Conservation (phyloP, 37 sponge, comb jelly and placozoan species). For the Cliona cf. orientalis region DNA sequence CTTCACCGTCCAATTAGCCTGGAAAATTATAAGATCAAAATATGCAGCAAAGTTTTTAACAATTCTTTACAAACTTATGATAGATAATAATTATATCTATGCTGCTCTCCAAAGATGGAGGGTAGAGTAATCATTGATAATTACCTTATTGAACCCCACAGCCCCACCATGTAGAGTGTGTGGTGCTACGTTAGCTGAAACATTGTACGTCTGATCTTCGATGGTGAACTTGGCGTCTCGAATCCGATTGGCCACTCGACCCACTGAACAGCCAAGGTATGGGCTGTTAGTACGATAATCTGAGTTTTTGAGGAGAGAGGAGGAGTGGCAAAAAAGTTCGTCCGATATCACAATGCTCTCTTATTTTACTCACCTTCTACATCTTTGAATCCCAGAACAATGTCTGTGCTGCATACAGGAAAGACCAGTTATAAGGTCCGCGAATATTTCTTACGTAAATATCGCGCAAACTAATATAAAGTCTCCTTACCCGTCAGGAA, state of each 20-base stretch:
- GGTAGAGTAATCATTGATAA: too few relatives aligned
- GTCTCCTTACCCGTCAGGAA: conserved; percentile 51
- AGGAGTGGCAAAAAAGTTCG: not conserved
- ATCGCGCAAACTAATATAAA: not conserved
- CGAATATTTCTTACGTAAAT: not conserved
- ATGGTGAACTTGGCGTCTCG: conserved; percentile 80
- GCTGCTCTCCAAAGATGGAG: too few relatives aligned
- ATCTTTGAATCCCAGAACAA: conserved; percentile 66
- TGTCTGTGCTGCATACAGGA: conserved; percentile 28
- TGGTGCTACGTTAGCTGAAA: conserved; percentile 73
- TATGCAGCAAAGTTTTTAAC: too few relatives aligned
- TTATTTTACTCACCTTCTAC: conserved; percentile 35
- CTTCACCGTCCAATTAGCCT: conserved; percentile 59
- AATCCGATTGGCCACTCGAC: conserved; percentile 89
- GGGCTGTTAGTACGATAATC: conserved; percentile 46
- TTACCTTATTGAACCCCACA: conserved; percentile 80
- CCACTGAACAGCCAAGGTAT: conserved; percentile 89
- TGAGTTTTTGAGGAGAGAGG: not conserved
- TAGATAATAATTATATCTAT: not conserved
- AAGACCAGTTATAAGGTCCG: not conserved
- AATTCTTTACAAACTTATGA: not conserved
- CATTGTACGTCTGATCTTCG: conserved; percentile 65
- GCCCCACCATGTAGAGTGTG: conserved; percentile 91
- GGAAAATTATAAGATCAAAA: not conserved
- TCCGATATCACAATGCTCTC: not conserved